These are phyloP conservation scores for Callimorpha dominula DNA, from an alignment of 2,888 invertebrate species.

Conservation along the genomic window DNA sequence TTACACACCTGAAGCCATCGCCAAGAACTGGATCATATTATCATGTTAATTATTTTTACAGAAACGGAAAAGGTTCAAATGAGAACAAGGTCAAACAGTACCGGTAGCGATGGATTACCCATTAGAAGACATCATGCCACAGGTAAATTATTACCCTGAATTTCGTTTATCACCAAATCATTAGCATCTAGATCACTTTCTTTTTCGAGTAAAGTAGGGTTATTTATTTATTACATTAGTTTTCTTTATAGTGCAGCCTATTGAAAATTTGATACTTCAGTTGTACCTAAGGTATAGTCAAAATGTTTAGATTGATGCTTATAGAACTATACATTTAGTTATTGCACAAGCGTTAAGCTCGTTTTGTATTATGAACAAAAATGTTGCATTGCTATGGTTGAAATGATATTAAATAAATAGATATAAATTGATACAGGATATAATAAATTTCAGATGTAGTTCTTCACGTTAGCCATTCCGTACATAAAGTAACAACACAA, in stretches of 20 bases:
- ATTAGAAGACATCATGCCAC: conserved; percentile 87
- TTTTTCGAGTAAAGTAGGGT: conserved; percentile 15
- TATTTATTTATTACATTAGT: not conserved
- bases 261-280: not conserved
- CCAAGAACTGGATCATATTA: not conserved
- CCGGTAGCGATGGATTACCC: conserved; percentile 86
- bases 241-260: not conserved
- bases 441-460: not conserved
- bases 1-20: not conserved
- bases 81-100: conserved; percentile 86
- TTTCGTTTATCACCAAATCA: conserved; percentile 17
- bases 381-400: not conserved
- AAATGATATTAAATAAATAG: not conserved
- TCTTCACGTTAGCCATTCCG: not conserved
- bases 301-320: not conserved
- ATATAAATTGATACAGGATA: not conserved
- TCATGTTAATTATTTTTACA: conserved; percentile 56
- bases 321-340: not conserved
- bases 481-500: conserved; percentile 12
- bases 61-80: conserved; percentile 86
- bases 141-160: conserved; percentile 64
- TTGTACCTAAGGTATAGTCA: not conserved
- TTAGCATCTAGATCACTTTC: conserved; percentile 1
- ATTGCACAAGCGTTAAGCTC: not conserved
- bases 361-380: not conserved